phyloP scores from a whole-genome alignment of 1,140 invertebrate species.

The Macrostomum lignano region DNA sequence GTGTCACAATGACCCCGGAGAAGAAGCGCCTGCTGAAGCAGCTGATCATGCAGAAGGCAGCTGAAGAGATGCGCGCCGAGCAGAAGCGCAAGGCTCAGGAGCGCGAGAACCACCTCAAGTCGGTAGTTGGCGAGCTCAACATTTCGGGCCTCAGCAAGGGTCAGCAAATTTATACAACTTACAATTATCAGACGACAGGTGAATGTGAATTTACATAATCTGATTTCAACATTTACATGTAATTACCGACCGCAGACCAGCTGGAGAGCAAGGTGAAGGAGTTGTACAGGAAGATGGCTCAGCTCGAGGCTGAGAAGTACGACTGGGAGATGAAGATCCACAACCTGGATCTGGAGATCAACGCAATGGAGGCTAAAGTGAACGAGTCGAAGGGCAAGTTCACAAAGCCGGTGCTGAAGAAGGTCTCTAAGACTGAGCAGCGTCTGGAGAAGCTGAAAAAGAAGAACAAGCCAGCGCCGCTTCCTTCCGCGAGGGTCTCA shows the following conservation, averaged over 20 bases:
- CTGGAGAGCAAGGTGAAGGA: slow-evolving; percentile 75
- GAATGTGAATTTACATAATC: slow-evolving; percentile 6
- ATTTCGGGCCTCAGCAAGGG: slow-evolving; percentile 64
- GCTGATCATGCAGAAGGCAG: slow-evolving; percentile 94
- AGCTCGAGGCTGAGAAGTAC: slow-evolving; percentile 84
- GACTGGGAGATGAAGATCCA: slow-evolving; percentile 80
- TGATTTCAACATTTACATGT: slow-evolving; percentile 5
- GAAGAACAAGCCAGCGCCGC: slow-evolving; percentile 57
- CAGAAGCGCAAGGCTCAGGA: slow-evolving; percentile 90
- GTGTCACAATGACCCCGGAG: neutral
- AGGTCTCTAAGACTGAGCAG: slow-evolving; percentile 98
- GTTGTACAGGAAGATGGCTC: slow-evolving; percentile 60
- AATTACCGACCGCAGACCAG: slow-evolving; percentile 42
- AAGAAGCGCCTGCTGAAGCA: slow-evolving; percentile 29
- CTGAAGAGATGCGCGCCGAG: slow-evolving; percentile 95
- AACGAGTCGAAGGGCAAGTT: slow-evolving; percentile 99
- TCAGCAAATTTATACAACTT: slow-evolving; percentile 27
- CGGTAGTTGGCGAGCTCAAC: slow-evolving; percentile 56
- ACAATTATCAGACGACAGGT: slow-evolving; percentile 7
- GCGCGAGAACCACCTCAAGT: slow-evolving; percentile 79
- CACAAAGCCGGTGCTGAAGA: slow-evolving; percentile 95
- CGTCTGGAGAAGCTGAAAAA: no score
- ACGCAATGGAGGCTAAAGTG: slow-evolving; percentile 92
- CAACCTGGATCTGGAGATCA: slow-evolving; percentile 81
- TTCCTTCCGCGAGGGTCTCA: slow-evolving; percentile 93